These are phyloP conservation scores for Protophormia terraenovae DNA, from an alignment of 2,888 invertebrate genomes.

Conservation along the genomic window DNA sequence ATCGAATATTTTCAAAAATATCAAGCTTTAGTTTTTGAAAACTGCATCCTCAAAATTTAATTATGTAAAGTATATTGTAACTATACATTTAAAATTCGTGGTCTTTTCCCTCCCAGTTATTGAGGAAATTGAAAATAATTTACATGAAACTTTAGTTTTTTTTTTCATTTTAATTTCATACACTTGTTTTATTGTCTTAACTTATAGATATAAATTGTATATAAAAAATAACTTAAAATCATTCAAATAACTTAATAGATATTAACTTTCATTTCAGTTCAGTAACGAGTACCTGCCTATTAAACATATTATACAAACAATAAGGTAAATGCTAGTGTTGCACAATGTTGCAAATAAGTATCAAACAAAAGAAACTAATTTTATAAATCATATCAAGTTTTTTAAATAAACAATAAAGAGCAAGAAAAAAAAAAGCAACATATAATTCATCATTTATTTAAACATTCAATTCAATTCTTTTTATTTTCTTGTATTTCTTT, in stretches of 20 bases:
- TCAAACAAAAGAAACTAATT: neutral
- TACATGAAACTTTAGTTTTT: neutral
- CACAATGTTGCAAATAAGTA: conserved; percentile 8
- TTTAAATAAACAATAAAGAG: conserved; percentile 16
- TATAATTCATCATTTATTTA: neutral
- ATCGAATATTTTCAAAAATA: no score
- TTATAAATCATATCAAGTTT: conserved; percentile 12
- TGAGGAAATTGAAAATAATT: neutral
- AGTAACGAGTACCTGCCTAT: neutral
- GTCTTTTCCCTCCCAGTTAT: neutral
- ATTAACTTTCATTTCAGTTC: neutral
- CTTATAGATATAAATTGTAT: no score
- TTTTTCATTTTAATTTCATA: no score
- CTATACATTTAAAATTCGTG: neutral
- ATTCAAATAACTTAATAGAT: neutral
- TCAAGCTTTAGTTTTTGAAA: no score
- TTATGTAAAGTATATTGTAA: neutral
- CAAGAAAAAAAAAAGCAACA: no score
- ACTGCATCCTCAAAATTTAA: neutral
- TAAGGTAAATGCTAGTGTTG: neutral
- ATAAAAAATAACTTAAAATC: neutral
- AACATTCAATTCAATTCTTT: neutral
- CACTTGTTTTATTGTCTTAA: no score
- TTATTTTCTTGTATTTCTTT: neutral
- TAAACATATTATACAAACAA: neutral